A percentile compares a stretch with the other conserved stretches of the same genome.
Conservation (phyloP, 2,888 invertebrate species). For the Pediacus dermestoides region DNA sequence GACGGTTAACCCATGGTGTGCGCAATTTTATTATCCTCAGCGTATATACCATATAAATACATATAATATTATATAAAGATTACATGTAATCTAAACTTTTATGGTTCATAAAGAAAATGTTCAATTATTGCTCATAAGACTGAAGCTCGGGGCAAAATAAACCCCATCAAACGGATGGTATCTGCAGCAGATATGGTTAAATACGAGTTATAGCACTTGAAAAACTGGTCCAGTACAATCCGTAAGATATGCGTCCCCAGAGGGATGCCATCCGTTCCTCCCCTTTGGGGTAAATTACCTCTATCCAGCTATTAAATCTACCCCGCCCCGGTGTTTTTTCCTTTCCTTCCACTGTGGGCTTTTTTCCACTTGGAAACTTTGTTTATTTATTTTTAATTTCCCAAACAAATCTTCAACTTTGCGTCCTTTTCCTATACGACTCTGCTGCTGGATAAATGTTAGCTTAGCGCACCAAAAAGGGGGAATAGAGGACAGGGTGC, state of each 20-base stretch:
- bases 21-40: too few species aligned
- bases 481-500: too few species aligned
- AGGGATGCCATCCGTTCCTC: slow-evolving; percentile 24
- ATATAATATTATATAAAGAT: slow-evolving; percentile 8
- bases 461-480: too few species aligned
- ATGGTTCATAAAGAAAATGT: slow-evolving; percentile 39
- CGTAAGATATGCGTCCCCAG: slow-evolving; percentile 34
- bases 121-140: slow-evolving; percentile 41
- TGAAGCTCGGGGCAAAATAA: slow-evolving; percentile 37
- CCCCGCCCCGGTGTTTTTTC: background rate
- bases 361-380: slow-evolving; percentile 1
- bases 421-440: background rate
- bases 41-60: too few species aligned
- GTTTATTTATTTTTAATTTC: slow-evolving; percentile 10
- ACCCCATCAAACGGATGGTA: slow-evolving; percentile 38
- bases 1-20: too few species aligned
- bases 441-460: too few species aligned
- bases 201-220: slow-evolving; percentile 42
- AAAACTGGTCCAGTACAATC: slow-evolving; percentile 35
- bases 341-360: background rate
- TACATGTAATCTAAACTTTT: slow-evolving; percentile 33
- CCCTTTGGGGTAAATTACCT: slow-evolving; percentile 38
- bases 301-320: slow-evolving; percentile 39
- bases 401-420: slow-evolving; percentile 8
- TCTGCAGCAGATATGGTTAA: slow-evolving; percentile 41